A percentile compares a stretch with the other conserved stretches of the same genome.
These are phyloP conservation scores for Ptychobarbus kaznakovi DNA, from an alignment of 2,797 vertebrate species.

Conservation along the genomic window DNA sequence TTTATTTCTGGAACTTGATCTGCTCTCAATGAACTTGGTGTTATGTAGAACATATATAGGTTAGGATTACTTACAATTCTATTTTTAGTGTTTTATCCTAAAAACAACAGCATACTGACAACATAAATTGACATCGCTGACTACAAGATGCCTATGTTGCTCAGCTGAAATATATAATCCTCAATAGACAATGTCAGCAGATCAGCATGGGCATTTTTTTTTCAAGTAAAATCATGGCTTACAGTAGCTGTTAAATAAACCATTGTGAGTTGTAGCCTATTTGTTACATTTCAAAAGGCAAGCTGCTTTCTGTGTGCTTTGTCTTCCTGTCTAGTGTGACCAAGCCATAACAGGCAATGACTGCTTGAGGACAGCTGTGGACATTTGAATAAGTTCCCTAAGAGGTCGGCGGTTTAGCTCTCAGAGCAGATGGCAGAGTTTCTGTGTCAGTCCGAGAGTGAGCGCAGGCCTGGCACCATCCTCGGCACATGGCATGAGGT, in stretches of 20 bases:
- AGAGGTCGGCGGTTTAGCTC: too few species aligned
- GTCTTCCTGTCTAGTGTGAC: too few species aligned
- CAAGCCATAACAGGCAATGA: too few species aligned
- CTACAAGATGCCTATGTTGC: neutral
- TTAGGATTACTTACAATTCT: neutral
- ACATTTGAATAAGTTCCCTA: too few species aligned
- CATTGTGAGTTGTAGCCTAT: too few species aligned
- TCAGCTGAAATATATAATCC: neutral
- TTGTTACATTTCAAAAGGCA: too few species aligned
- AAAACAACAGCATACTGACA: neutral
- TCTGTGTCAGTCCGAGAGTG: too few species aligned
- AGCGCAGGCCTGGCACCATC: too few species aligned
- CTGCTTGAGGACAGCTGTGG: too few species aligned
- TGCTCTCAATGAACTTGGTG: neutral
- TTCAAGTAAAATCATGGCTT: neutral
- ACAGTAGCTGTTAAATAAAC: too few species aligned
- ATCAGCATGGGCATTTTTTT: neutral
- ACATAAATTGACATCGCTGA: neutral
- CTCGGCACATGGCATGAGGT: conserved; percentile 1
- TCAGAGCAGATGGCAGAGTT: too few species aligned
- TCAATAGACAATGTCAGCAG: neutral
- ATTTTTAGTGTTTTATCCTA: neutral
- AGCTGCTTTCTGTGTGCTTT: too few species aligned
- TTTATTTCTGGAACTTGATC: neutral
- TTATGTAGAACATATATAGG: neutral